Conservation (phyloP, 2,888 invertebrate species). For the Ptychoptera contaminata region DNA sequence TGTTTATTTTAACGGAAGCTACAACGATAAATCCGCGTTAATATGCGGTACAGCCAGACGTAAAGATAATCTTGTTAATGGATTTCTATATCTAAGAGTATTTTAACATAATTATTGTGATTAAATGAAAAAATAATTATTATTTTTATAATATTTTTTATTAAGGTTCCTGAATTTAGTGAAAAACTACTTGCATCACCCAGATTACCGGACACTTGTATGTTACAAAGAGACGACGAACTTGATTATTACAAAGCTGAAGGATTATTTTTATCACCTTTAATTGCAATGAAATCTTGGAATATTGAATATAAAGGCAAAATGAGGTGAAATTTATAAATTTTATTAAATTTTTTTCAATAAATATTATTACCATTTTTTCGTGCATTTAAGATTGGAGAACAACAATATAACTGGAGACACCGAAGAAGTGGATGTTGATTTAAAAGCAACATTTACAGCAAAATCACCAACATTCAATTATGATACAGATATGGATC, state of each 20-base stretch:
- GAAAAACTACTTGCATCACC: slow-evolving; percentile 44
- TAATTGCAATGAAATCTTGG: slow-evolving; percentile 56
- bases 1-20: slow-evolving; percentile 45
- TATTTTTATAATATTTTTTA: too few species aligned
- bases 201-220: slow-evolving; percentile 41
- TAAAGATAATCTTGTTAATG: slow-evolving; percentile 40
- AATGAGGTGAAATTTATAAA: slow-evolving; percentile 36
- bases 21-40: slow-evolving; percentile 39
- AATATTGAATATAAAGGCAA: slow-evolving; percentile 44
- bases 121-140: too few species aligned
- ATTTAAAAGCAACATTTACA: slow-evolving; percentile 41
- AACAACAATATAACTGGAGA: too few species aligned
- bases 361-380: too few species aligned
- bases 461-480: slow-evolving; percentile 46
- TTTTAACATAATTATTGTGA: too few species aligned
- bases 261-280: slow-evolving; percentile 41
- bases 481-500: slow-evolving; percentile 48
- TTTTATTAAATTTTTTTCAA: too few species aligned
- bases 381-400: slow-evolving; percentile 22
- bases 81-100: slow-evolving; percentile 42
- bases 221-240: slow-evolving; percentile 34
- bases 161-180: slow-evolving; percentile 32
- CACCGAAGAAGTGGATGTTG: slow-evolving; percentile 32
- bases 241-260: slow-evolving; percentile 39
- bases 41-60: slow-evolving; percentile 43